phyloP scores from a whole-genome alignment of 2,797 vertebrate species.

The Harpagifer antarcticus region DNA sequence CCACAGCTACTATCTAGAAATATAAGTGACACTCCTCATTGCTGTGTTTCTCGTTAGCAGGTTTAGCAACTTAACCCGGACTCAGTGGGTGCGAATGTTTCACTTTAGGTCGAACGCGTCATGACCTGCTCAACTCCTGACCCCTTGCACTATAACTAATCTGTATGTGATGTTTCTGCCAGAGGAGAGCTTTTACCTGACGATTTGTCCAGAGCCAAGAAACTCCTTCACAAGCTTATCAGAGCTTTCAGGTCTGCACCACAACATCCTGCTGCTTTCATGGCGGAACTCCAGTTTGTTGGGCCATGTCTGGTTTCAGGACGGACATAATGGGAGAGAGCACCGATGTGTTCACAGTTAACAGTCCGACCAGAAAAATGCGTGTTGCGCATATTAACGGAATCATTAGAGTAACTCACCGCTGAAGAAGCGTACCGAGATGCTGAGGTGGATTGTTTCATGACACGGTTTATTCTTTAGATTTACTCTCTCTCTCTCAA shows the following conservation, averaged over 20 bases:
- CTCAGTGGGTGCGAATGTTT: constrained; percentile 44
- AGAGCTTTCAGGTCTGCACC: constrained; percentile 79
- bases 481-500: neutral
- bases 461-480: neutral
- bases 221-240: constrained; percentile 88
- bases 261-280: constrained; percentile 78
- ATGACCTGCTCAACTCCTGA: constrained; percentile 40
- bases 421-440: neutral
- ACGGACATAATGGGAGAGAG: constrained; percentile 46
- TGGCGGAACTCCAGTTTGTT: constrained; percentile 55
- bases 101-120: constrained; percentile 22
- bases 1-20: neutral
- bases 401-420: too few species aligned
- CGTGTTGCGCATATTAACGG: constrained; percentile 6
- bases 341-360: constrained; percentile 26
- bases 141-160: constrained; percentile 19
- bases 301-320: constrained; percentile 31
- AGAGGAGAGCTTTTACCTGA: constrained; percentile 81
- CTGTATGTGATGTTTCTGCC: constrained; percentile 20
- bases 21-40: accelerated
- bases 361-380: constrained; percentile 19
- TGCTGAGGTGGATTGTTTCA: neutral
- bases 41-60: neutral
- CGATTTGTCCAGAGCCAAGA: constrained; percentile 80
- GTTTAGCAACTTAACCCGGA: constrained; percentile 10